Base-by-base conservation (phyloP, 2,888 invertebrate species). In the Perithous albicinctus region DNA sequence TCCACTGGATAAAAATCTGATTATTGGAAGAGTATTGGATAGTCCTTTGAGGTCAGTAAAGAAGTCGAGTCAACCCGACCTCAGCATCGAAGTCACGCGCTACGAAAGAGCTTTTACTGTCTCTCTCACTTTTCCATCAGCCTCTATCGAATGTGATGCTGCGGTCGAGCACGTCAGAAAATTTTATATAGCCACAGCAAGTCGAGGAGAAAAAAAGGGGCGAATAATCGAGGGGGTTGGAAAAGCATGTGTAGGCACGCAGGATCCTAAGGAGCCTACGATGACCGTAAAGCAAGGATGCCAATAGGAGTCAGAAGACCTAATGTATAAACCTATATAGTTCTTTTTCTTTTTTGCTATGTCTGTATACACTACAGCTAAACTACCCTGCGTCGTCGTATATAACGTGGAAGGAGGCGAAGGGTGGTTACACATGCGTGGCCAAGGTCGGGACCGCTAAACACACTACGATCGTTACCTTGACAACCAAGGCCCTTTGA, bases 401-500 rank as follows among this genome's bases (percentile, higher is more conserved):
- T 51, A 46, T 23, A n/a, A n/a, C 32, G 38, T 61, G 59, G 64
- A 69, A 82, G 43, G 80, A 77, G 66, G 64, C 67, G 59, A 74
- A 79, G 87, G 85, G 85, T 87, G 88, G 86, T 84, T 84, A 86
- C 85, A 85, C 80, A 85, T 88, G 87, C 85, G 88, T 91, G 87
- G 88, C 90, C 91, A 91, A 92, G 91, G 91, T 91, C 91, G 91
- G 89, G 89, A 87, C 87, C 87, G 85, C 86, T 87, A 89, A 90
- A 90, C 87, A 90, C 87, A 87, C 85, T 75, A 86, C 78, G 84
- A 82, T 84, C 86, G 89, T 91, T 88, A 86, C 90, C 90, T 86
- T 89, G 89, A 89, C 86, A 89, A 90, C 87, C 79, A 48, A 80
- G 72, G 82, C 87, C 88, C 88, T 85, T 76, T 73, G 70, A 56